phyloP scores from a whole-genome alignment of 2,888 invertebrate genomes.

The Torymus aiolomorphi region DNA sequence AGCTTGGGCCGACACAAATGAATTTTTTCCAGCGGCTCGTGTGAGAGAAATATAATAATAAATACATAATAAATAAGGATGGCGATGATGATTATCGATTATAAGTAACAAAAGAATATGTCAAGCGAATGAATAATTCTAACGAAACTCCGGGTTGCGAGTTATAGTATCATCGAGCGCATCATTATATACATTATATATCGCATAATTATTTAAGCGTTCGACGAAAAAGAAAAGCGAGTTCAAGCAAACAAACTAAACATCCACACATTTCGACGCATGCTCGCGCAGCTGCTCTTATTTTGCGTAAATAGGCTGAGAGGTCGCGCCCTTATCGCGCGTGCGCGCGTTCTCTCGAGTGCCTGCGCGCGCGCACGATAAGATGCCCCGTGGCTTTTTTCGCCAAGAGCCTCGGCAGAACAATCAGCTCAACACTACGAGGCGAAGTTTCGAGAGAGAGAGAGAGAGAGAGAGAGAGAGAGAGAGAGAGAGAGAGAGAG shows the following conservation, averaged over 20 bases:
- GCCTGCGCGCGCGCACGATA: constrained; percentile 15
- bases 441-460: constrained; percentile 52
- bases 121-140: constrained; percentile 53
- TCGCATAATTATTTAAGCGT: constrained; percentile 54
- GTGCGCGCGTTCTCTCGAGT: not conserved
- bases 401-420: constrained; percentile 9
- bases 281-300: constrained; percentile 36
- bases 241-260: constrained; percentile 22
- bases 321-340: constrained; percentile 48
- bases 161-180: constrained; percentile 51
- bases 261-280: not conserved
- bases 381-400: constrained; percentile 35
- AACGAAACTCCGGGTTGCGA: not conserved
- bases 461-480: constrained; percentile 42
- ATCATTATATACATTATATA: constrained; percentile 52
- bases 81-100: constrained; percentile 3
- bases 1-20: constrained; percentile 56
- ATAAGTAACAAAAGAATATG: constrained; percentile 49
- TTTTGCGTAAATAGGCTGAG: constrained; percentile 54
- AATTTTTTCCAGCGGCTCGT: constrained; percentile 66
- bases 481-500: no score
- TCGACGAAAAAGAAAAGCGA: constrained; percentile 20
- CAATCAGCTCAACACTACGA: constrained; percentile 10
- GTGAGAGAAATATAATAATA: constrained; percentile 57
- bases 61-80: constrained; percentile 36